Conservation (phyloP, 2,888 invertebrate genomes). For the Polietes domitor region DNA sequence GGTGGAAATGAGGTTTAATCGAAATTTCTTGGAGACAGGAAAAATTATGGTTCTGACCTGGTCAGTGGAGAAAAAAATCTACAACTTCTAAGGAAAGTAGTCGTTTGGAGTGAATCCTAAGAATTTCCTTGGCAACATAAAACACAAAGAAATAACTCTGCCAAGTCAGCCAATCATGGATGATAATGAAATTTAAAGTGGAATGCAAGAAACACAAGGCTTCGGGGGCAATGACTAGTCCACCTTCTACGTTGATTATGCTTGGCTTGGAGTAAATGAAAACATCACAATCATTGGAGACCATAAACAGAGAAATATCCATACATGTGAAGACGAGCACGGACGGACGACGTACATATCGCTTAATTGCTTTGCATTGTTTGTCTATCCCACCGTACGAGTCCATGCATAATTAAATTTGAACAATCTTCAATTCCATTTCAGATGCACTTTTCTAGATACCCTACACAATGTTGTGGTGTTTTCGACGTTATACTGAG, state of each 20-base stretch:
- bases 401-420: constrained; percentile 26
- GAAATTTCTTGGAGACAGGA: not conserved
- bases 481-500: no score
- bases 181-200: not conserved
- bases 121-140: no score
- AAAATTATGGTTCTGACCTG: not conserved
- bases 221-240: not conserved
- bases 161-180: not conserved
- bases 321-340: not conserved
- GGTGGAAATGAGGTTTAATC: not conserved
- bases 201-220: not conserved
- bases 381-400: not conserved
- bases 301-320: not conserved
- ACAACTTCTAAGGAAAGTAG: no score
- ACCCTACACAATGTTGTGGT: not conserved
- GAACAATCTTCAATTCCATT: constrained; percentile 42
- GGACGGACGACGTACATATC: not conserved
- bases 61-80: no score
- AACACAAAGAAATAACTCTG: no score
- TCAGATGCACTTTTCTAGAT: not conserved
- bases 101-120: no score
- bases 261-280: constrained; percentile 45
- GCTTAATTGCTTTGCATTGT: constrained; percentile 59
- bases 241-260: constrained; percentile 1
- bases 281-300: constrained; percentile 38